Percentiles rank a stretch among this genome's conserved stretches.
Evolutionary conservation across 2,113 vertebrate genomes (phyloP).

Genomic region (Thalassoma bifasciatum): DNA sequence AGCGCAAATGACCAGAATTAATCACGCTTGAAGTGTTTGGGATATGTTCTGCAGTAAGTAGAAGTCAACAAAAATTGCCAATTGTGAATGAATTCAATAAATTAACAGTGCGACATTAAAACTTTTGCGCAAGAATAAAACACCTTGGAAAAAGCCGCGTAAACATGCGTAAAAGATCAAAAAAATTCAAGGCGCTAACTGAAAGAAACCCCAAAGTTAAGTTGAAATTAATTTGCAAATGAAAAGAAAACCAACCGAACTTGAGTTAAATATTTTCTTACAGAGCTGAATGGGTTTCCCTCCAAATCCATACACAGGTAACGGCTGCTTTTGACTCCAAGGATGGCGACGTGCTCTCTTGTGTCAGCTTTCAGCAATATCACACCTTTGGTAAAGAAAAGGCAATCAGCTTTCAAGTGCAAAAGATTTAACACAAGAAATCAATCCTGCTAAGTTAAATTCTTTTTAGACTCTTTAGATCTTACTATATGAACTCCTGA

Average conservation of each 20-base stretch:
- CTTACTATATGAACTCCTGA: constrained; percentile 94
- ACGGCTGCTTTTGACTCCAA: constrained; percentile 89
- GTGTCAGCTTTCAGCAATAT: constrained; percentile 88
- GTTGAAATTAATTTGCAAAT: no score
- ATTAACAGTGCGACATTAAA: accelerated
- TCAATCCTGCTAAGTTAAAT: not conserved
- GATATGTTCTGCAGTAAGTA: not conserved
- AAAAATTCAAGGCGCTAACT: not conserved
- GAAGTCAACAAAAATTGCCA: not conserved
- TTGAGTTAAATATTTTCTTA: constrained; percentile 75
- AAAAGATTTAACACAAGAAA: not conserved
- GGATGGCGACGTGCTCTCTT: constrained; percentile 88
- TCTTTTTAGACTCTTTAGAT: not conserved
- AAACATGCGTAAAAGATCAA: constrained; percentile 37
- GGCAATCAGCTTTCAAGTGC: not conserved
- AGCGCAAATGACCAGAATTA: not conserved
- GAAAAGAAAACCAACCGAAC: not conserved
- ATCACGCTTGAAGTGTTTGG: not conserved
- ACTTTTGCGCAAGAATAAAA: constrained; percentile 15
- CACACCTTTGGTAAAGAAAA: constrained; percentile 82
- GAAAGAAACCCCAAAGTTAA: no score
- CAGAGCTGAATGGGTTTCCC: constrained; percentile 91
- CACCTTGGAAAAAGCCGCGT: not conserved
- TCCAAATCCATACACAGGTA: constrained; percentile 91
- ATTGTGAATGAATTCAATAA: not conserved